phyloP scores from a whole-genome alignment of 2,888 invertebrate genomes.

The Ophion obscuratus region DNA sequence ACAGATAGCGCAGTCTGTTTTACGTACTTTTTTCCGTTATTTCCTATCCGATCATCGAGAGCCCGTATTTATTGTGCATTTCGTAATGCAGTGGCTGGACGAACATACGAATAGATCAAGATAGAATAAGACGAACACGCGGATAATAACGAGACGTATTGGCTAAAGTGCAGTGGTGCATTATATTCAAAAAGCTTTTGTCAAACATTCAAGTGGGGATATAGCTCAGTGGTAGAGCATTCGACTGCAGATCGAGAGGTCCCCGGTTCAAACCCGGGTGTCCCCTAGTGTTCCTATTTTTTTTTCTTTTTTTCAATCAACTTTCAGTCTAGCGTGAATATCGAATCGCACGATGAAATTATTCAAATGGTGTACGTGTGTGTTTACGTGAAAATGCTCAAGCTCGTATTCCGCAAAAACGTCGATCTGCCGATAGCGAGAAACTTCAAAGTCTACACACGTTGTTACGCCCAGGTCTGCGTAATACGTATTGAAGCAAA shows the following conservation, averaged over 20 bases:
- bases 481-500: not conserved
- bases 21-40: not conserved
- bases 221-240: constrained; percentile 91
- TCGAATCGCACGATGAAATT: not conserved
- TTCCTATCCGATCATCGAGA: not conserved
- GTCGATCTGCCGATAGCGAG: not conserved
- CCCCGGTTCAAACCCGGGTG: constrained; percentile 91
- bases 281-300: constrained; percentile 84
- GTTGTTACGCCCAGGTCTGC: not conserved
- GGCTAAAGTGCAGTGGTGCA: not conserved
- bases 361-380: not conserved
- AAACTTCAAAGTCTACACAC: not conserved
- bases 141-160: not conserved
- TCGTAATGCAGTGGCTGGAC: not conserved
- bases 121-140: not conserved
- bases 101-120: not conserved
- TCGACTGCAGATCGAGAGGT: constrained; percentile 92
- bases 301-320: constrained; percentile 52
- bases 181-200: not conserved
- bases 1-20: not conserved
- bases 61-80: not conserved
- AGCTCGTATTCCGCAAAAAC: not conserved
- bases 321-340: not conserved
- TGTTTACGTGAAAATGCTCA: too few relatives aligned
- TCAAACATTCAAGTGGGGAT: constrained; percentile 84